Conservation (phyloP, 2,888 invertebrate species). For the Ceramica pisi region DNA sequence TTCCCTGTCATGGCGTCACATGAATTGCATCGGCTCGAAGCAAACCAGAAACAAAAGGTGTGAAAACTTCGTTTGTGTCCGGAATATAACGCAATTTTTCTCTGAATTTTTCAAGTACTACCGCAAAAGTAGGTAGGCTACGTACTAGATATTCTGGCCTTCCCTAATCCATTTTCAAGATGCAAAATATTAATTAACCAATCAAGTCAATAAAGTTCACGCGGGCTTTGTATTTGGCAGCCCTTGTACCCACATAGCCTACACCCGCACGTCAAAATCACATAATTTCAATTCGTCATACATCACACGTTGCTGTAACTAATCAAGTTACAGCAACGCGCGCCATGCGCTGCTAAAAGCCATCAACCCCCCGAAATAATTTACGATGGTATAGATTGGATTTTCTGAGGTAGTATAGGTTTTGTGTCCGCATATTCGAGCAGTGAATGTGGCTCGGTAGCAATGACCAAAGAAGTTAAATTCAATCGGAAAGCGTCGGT, state of each 20-base stretch:
- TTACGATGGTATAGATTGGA: constrained; percentile 48
- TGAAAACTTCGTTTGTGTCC: constrained; percentile 6
- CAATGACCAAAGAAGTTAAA: constrained; percentile 8
- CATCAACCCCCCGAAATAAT: constrained; percentile 34
- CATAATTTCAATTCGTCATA: constrained; percentile 27
- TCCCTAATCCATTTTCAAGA: neutral
- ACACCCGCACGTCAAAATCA: constrained; percentile 4
- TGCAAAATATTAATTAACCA: constrained; percentile 14
- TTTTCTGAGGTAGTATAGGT: constrained; percentile 23
- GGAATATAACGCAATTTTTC: too few relatives aligned
- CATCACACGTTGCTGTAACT: constrained; percentile 42
- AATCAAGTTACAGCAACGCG: too few relatives aligned
- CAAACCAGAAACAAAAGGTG: constrained; percentile 32
- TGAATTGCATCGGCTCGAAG: constrained; percentile 45
- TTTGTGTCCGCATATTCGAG: constrained; percentile 18
- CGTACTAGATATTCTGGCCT: too few relatives aligned
- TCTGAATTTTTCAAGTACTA: too few relatives aligned
- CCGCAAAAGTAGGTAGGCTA: too few relatives aligned
- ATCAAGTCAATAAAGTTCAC: constrained; percentile 6
- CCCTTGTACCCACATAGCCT: neutral
- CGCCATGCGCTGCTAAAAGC: constrained; percentile 22
- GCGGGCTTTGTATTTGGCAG: neutral
- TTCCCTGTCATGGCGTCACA: constrained; percentile 20
- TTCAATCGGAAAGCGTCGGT: constrained; percentile 26
- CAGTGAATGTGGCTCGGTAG: constrained; percentile 16